Conservation (phyloP, 1,140 invertebrate genomes). For the Drosophila willistoni region DNA sequence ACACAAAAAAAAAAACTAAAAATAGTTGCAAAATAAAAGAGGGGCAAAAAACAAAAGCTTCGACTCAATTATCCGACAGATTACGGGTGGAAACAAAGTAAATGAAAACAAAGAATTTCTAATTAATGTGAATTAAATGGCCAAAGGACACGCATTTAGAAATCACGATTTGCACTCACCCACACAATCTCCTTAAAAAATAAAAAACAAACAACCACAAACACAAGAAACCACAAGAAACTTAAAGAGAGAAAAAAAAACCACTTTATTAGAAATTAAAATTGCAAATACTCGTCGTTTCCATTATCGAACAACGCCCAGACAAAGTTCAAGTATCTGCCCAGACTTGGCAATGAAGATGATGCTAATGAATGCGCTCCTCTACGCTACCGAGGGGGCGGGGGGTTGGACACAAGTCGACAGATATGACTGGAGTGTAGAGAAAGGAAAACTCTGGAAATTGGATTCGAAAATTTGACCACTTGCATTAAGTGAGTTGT, state of each 20-base stretch:
- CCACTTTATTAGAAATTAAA: constrained; percentile 25
- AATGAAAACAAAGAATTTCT: constrained; percentile 36
- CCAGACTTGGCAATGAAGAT: constrained; percentile 43
- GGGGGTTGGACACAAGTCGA: too few relatives aligned
- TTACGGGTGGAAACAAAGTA: constrained; percentile 1
- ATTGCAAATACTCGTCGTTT: constrained; percentile 34
- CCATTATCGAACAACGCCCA: constrained; percentile 25
- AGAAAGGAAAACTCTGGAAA: background rate
- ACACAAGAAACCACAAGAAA: background rate
- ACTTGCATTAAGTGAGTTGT: background rate
- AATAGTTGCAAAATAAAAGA: background rate
- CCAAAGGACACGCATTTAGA: constrained; percentile 44
- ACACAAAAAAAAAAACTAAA: constrained; percentile 22
- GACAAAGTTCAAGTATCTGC: constrained; percentile 48
- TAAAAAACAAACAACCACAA: background rate
- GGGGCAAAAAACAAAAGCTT: too few relatives aligned
- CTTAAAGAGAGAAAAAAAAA: background rate
- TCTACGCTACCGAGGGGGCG: background rate
- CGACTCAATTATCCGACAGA: constrained; percentile 1
- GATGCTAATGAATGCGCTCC: constrained; percentile 41
- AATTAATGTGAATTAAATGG: constrained; percentile 59
- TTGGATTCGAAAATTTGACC: background rate
- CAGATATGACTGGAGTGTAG: background rate
- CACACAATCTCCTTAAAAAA: background rate
- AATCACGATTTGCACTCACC: constrained; percentile 1